A percentile compares a stretch with the other conserved stretches of the same genome.
Conservation (phyloP, 1,140 invertebrate genomes). For the Muscidifurax raptorellus region DNA sequence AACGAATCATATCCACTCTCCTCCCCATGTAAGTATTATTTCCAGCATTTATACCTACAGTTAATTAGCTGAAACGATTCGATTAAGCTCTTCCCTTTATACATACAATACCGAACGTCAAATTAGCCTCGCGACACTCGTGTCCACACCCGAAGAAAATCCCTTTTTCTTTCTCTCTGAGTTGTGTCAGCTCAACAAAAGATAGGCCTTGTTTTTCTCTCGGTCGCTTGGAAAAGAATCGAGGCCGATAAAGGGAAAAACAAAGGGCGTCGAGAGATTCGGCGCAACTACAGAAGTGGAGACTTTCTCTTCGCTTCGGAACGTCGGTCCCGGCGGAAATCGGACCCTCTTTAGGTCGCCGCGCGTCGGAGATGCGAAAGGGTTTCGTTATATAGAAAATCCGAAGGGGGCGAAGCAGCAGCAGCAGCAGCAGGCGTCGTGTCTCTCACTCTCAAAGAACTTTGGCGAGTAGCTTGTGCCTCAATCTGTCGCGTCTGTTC, state of each 20-base stretch:
- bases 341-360: background rate
- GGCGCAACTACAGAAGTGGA: background rate
- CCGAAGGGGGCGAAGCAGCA: too few species aligned
- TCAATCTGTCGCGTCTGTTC: conserved; percentile 4
- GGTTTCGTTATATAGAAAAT: background rate
- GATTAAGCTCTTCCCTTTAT: too few species aligned
- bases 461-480: background rate
- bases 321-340: background rate
- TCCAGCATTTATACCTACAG: conserved; percentile 5
- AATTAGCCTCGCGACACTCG: background rate
- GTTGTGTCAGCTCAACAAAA: background rate
- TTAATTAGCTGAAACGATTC: background rate
- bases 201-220: background rate
- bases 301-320: background rate
- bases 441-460: background rate
- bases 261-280: background rate
- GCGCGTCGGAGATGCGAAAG: background rate
- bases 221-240: background rate
- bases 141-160: background rate
- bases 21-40: conserved; percentile 80
- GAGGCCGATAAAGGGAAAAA: background rate
- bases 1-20: conserved; percentile 84
- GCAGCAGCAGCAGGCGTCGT: too few species aligned
- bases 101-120: conserved; percentile 14
- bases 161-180: too few species aligned